These are phyloP conservation scores for Pectinophora gossypiella DNA, from an alignment of 1,140 invertebrate genomes.

Conservation along the genomic window DNA sequence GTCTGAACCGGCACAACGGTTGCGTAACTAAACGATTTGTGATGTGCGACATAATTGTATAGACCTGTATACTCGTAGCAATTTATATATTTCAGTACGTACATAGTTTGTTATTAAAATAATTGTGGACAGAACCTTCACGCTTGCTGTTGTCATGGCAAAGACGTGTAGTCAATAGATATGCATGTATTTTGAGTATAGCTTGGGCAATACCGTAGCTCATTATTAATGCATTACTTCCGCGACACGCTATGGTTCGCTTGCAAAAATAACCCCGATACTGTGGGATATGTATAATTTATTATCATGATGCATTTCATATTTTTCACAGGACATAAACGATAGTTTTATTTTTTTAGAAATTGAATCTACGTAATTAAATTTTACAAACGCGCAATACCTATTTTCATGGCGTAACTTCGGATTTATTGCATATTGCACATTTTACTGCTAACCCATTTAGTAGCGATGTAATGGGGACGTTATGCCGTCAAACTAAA, in stretches of 20 bases:
- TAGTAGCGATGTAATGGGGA: background rate
- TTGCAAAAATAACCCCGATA: slow-evolving; percentile 4
- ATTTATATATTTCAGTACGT: too few relatives aligned
- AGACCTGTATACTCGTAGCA: too few relatives aligned
- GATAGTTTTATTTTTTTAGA: too few relatives aligned
- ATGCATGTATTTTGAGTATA: background rate
- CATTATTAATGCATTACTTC: slow-evolving; percentile 34
- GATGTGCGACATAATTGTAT: too few relatives aligned
- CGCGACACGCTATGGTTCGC: slow-evolving; percentile 14
- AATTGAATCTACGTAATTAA: too few relatives aligned
- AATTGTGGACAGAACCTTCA: too few relatives aligned
- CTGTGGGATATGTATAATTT: background rate
- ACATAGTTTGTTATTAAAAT: too few relatives aligned
- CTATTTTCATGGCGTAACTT: too few relatives aligned
- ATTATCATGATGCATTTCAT: background rate
- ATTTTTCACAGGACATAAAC: background rate
- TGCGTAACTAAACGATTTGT: slow-evolving; percentile 11
- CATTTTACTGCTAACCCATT: slow-evolving; percentile 4
- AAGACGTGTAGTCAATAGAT: too few relatives aligned
- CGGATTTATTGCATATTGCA: too few relatives aligned
- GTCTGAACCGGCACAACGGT: slow-evolving; percentile 9
- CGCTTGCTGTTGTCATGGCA: background rate
- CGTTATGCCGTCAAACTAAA: slow-evolving; percentile 5
- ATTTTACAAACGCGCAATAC: too few relatives aligned
- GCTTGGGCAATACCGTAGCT: slow-evolving; percentile 2